Evolutionary conservation across 2,888 invertebrate species (phyloP).

Genomic region (Scaptomyza parva): DNA sequence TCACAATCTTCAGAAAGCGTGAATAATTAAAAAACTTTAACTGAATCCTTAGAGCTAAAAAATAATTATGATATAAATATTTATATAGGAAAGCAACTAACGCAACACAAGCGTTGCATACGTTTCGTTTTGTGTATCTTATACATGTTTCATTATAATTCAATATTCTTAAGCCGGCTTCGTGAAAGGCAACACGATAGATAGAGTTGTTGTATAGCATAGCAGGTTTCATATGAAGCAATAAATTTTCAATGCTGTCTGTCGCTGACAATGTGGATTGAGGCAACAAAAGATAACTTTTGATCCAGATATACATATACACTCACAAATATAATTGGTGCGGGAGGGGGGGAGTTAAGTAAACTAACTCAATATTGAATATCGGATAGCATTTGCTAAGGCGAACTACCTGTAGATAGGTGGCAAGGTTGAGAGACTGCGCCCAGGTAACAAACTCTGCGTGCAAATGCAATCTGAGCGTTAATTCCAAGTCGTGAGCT

Average conservation of each 20-base stretch:
- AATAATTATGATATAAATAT: no score
- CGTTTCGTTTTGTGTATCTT: slow-evolving; percentile 5
- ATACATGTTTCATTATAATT: slow-evolving; percentile 8
- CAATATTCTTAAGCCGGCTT: slow-evolving; percentile 6
- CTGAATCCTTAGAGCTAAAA: no score
- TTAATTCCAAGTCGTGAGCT: slow-evolving; percentile 51
- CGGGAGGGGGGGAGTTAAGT: slow-evolving; percentile 19
- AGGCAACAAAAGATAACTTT: slow-evolving; percentile 49
- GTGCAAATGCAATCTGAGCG: slow-evolving; percentile 70
- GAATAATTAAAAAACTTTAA: neutral
- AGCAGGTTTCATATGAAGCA: slow-evolving; percentile 73
- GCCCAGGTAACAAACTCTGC: slow-evolving; percentile 50
- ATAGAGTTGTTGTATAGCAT: slow-evolving; percentile 35
- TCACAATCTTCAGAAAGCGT: no score
- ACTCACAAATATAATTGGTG: no score
- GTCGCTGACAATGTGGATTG: slow-evolving; percentile 39
- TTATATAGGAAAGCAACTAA: no score
- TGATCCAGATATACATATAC: slow-evolving; percentile 45
- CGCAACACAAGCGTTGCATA: no score
- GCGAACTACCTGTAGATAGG: slow-evolving; percentile 45
- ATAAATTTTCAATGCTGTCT: slow-evolving; percentile 62
- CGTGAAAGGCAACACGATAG: neutral
- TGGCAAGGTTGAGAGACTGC: slow-evolving; percentile 50
- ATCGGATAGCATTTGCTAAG: slow-evolving; percentile 28
- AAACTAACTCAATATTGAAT: slow-evolving; percentile 48